A percentile compares a stretch with the other conserved stretches of the same genome.
Conservation (phyloP, 2,113 vertebrate genomes). For the Pedetes capensis region DNA sequence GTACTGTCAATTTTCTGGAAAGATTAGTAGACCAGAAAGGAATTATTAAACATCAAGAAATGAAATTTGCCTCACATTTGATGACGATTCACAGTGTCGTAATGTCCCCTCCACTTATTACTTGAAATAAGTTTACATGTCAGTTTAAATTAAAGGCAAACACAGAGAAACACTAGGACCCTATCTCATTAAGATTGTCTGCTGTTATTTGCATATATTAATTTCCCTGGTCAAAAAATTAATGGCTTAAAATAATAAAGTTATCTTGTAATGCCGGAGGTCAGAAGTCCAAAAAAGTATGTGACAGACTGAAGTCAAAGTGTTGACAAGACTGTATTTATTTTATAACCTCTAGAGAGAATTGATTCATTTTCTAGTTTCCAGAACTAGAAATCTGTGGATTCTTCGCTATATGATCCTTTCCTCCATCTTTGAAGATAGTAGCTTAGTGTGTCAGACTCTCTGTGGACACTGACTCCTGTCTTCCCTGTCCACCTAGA, state of each 20-base stretch:
- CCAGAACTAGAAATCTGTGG: background rate
- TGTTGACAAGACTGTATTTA: rapidly evolving
- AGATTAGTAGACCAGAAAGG: background rate
- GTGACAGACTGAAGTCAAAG: background rate
- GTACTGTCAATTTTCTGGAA: background rate
- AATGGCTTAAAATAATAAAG: background rate
- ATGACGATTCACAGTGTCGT: background rate
- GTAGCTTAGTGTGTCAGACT: background rate
- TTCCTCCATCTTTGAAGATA: background rate
- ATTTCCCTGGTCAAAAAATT: background rate
- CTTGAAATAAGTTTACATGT: background rate
- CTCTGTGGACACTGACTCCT: background rate
- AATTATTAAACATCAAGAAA: background rate
- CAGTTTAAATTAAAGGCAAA: background rate
- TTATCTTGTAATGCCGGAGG: no score
- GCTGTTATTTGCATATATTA: background rate
- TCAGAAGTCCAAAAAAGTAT: background rate
- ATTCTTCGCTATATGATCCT: background rate
- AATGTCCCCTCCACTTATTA: background rate
- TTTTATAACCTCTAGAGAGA: background rate
- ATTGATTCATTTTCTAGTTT: background rate
- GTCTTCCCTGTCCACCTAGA: background rate
- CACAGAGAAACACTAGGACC: background rate
- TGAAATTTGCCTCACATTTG: background rate
- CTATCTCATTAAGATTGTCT: background rate